Evolutionary conservation across 1,140 invertebrate genomes (phyloP).

Genomic region (Micrasema longulum): DNA sequence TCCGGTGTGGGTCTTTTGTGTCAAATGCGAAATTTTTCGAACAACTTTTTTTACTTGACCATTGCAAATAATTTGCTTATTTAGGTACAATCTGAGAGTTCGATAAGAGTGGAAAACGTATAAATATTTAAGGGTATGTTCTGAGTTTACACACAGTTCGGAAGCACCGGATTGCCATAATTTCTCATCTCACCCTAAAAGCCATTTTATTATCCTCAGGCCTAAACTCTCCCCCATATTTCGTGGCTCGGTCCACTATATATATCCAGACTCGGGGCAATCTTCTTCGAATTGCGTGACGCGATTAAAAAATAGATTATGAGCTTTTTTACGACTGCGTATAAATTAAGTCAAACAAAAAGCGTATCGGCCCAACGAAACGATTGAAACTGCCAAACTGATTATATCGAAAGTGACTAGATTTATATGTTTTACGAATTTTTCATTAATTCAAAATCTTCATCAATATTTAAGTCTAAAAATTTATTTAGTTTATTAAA

Average conservation of each 20-base stretch:
- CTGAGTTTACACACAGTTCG: background rate
- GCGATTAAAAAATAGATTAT: slow-evolving; percentile 56
- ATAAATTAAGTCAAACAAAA: slow-evolving; percentile 53
- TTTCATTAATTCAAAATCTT: too few relatives aligned
- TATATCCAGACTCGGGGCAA: slow-evolving; percentile 25
- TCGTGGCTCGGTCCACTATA: slow-evolving; percentile 30
- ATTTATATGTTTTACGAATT: background rate
- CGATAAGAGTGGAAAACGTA: too few relatives aligned
- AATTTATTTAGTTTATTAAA: too few relatives aligned
- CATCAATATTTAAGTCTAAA: too few relatives aligned
- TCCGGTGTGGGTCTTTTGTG: too few relatives aligned
- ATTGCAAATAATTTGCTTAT: too few relatives aligned
- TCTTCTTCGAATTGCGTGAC: slow-evolving; percentile 54
- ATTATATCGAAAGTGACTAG: background rate
- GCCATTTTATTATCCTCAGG: slow-evolving; percentile 47
- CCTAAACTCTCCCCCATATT: slow-evolving; percentile 46
- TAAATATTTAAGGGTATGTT: too few relatives aligned
- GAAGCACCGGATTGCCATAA: slow-evolving; percentile 30
- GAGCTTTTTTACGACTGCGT: slow-evolving; percentile 50
- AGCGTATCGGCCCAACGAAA: slow-evolving; percentile 40
- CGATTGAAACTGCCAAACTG: background rate
- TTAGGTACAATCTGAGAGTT: too few relatives aligned
- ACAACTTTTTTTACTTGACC: too few relatives aligned
- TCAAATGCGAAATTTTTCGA: too few relatives aligned
- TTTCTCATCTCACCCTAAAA: slow-evolving; percentile 38